Conservation (phyloP, 2,113 vertebrate genomes). For the Nestor notabilis region DNA sequence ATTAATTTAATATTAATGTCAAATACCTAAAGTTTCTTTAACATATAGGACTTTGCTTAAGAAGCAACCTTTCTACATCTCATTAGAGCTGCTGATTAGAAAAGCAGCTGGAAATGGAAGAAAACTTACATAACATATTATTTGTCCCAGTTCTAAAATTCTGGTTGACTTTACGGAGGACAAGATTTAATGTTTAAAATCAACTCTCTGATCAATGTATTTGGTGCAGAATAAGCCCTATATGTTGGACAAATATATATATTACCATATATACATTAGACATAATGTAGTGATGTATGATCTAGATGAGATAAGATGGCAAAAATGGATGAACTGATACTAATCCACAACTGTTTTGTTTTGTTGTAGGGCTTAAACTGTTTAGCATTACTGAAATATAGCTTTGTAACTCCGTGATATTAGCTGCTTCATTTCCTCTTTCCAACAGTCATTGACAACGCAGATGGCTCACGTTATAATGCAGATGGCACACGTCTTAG, state of each 20-base stretch:
- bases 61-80: not conserved
- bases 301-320: not conserved
- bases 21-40: no score
- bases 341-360: not conserved
- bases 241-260: not conserved
- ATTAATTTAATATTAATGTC: no score
- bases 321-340: not conserved
- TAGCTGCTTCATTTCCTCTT: not conserved
- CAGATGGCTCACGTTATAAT: constrained; percentile 68
- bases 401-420: not conserved
- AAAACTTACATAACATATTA: not conserved
- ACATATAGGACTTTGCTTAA: not conserved
- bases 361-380: not conserved
- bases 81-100: not conserved
- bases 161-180: not conserved
- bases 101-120: not conserved
- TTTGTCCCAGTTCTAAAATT: not conserved
- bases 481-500: constrained; percentile 34
- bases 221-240: not conserved
- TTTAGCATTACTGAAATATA: not conserved
- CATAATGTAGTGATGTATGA: not conserved
- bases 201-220: not conserved
- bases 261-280: not conserved
- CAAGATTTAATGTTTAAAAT: not conserved
- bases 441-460: constrained; percentile 74